Evolutionary conservation across 2,113 vertebrate species (phyloP).

Genomic region (Pomatorhinus ruficollis): DNA sequence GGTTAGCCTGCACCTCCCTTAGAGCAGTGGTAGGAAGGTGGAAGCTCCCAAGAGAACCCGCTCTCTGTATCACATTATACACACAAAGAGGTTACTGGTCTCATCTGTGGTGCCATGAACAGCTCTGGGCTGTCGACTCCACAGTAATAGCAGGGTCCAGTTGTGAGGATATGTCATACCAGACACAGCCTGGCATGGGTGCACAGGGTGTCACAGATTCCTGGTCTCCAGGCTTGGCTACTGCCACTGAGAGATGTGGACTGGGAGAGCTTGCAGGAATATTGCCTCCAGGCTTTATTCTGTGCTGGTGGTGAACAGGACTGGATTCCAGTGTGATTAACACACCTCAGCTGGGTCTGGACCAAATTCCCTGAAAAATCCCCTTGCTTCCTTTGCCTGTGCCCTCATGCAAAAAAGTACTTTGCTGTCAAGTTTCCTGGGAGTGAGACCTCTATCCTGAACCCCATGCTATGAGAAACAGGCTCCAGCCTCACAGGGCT

Average conservation of each 20-base stretch:
- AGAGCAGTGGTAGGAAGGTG: not conserved
- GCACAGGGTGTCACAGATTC: not conserved
- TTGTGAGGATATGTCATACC: accelerated
- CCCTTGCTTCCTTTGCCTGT: not conserved
- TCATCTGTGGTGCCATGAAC: not conserved
- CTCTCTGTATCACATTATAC: not conserved
- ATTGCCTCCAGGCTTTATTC: not conserved
- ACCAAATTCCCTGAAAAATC: not conserved
- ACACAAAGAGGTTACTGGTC: not conserved
- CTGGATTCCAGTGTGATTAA: not conserved
- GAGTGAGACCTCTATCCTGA: not conserved
- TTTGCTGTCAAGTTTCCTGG: not conserved
- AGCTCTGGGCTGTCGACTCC: not conserved
- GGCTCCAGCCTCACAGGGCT: not conserved
- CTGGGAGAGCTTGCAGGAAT: not conserved
- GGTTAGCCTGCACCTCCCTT: not conserved
- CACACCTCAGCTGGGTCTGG: not conserved
- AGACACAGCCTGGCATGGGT: not conserved
- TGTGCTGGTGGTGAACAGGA: not conserved
- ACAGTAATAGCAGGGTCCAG: not conserved
- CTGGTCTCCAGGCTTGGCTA: not conserved
- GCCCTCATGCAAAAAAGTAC: not conserved
- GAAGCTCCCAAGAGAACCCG: not conserved
- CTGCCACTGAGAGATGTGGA: not conserved
- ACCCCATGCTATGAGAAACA: not conserved